A percentile compares a stretch with the other conserved stretches of the same genome.
phyloP scores from a whole-genome alignment of 2,797 vertebrate genomes.

The Hoplostethus mediterraneus region DNA sequence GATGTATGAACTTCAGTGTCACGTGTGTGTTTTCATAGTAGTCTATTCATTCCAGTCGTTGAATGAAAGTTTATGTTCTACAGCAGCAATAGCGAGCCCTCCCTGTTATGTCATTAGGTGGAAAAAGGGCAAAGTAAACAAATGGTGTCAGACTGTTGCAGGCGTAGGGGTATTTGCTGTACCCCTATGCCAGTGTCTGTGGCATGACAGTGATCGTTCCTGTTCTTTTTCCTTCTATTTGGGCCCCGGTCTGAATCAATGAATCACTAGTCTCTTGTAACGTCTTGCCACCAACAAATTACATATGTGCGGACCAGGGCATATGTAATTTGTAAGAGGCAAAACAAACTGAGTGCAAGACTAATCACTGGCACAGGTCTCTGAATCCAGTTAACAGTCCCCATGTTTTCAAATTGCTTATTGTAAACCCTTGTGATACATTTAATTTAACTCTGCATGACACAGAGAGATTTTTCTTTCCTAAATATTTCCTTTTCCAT shows the following conservation, averaged over 20 bases:
- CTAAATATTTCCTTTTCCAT: too few relatives aligned
- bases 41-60: constrained; percentile 65
- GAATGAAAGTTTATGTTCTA: constrained; percentile 64
- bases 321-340: constrained; percentile 23
- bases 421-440: background rate
- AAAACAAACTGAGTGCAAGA: background rate
- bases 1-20: constrained; percentile 29
- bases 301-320: constrained; percentile 8
- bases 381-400: background rate
- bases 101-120: constrained; percentile 58
- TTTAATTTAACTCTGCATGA: too few relatives aligned
- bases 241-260: constrained; percentile 46
- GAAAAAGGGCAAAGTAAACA: constrained; percentile 47
- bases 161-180: background rate
- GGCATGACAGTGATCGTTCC: constrained; percentile 23
- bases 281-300: constrained; percentile 47
- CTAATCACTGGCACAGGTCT: background rate
- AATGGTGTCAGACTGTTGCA: constrained; percentile 43
- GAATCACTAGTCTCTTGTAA: constrained; percentile 58
- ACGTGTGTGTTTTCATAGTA: constrained; percentile 44
- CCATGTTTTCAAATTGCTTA: background rate
- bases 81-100: constrained; percentile 44
- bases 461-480: too few relatives aligned
- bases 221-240: constrained; percentile 41
- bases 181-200: constrained; percentile 1